Conservation (phyloP, 2,888 invertebrate genomes). For the Drosophila differens region DNA sequence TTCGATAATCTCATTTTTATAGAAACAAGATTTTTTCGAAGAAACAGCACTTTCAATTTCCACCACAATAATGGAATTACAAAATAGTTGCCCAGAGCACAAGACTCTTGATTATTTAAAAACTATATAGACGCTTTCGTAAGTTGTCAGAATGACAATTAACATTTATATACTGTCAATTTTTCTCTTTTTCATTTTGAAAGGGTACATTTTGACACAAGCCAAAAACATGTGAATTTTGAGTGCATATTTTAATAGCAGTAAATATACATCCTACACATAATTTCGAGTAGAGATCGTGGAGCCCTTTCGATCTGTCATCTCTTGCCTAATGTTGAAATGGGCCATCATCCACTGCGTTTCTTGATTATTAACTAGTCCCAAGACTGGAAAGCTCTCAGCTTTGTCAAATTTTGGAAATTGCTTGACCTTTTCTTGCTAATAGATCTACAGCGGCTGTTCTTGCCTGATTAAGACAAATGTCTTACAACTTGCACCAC, state of each 20-base stretch:
- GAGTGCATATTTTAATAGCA: neutral
- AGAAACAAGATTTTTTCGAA: neutral
- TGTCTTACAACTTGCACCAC: conserved; percentile 49
- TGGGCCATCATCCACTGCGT: neutral
- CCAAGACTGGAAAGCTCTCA: neutral
- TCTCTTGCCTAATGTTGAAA: neutral
- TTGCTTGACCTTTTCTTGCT: conserved; percentile 47
- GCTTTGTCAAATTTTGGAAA: conserved; percentile 28
- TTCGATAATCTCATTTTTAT: neutral
- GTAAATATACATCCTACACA: neutral
- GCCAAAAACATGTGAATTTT: neutral
- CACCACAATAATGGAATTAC: neutral
- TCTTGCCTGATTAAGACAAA: conserved; percentile 61
- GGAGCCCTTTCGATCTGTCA: neutral
- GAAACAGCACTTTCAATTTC: neutral
- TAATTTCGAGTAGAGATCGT: neutral
- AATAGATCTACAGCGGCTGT: conserved; percentile 63
- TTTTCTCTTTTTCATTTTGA: neutral
- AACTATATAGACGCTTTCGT: neutral
- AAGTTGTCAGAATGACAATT: neutral
- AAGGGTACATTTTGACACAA: neutral
- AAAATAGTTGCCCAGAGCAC: neutral
- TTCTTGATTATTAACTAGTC: neutral
- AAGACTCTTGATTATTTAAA: neutral
- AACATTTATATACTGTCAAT: neutral